A percentile compares a stretch with the other conserved stretches of the same genome.
Conservation (phyloP, 2,888 invertebrate genomes). For the Eristalis tenax region DNA sequence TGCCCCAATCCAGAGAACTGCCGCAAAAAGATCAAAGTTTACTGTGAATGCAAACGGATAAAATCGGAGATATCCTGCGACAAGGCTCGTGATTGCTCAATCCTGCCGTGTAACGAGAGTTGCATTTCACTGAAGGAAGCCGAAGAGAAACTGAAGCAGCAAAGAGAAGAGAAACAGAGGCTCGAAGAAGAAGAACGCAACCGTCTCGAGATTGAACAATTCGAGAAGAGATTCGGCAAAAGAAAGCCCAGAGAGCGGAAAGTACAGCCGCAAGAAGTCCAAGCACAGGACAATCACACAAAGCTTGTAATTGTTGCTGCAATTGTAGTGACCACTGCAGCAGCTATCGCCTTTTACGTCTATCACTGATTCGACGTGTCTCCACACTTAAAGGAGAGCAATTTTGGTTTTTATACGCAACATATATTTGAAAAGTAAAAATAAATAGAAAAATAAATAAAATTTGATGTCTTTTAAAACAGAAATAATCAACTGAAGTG, state of each 20-base stretch:
- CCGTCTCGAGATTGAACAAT: constrained; percentile 88
- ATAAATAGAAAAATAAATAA: constrained; percentile 47
- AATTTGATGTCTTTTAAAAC: constrained; percentile 26
- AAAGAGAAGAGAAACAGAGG: constrained; percentile 83
- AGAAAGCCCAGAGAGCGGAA: constrained; percentile 84
- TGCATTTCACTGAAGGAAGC: constrained; percentile 84
- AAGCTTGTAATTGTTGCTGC: constrained; percentile 73
- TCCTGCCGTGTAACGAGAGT: constrained; percentile 85
- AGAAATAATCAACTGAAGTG: too few species aligned
- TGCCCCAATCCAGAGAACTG: constrained; percentile 87
- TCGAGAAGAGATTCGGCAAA: constrained; percentile 88
- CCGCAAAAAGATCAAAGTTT: constrained; percentile 89
- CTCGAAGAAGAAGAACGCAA: constrained; percentile 85
- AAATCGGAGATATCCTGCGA: constrained; percentile 89
- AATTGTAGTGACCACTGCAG: constrained; percentile 73
- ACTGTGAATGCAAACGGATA: constrained; percentile 89
- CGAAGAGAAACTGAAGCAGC: constrained; percentile 82
- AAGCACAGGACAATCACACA: constrained; percentile 72
- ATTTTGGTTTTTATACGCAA: constrained; percentile 17
- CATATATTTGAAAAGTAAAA: constrained; percentile 22
- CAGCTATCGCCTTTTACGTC: constrained; percentile 76
- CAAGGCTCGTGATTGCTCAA: constrained; percentile 80
- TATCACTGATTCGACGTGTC: constrained; percentile 73
- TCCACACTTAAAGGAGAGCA: too few species aligned
- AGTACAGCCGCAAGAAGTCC: constrained; percentile 71